Conservation (phyloP, 2,888 invertebrate genomes). For the Notocelia uddmanniana region DNA sequence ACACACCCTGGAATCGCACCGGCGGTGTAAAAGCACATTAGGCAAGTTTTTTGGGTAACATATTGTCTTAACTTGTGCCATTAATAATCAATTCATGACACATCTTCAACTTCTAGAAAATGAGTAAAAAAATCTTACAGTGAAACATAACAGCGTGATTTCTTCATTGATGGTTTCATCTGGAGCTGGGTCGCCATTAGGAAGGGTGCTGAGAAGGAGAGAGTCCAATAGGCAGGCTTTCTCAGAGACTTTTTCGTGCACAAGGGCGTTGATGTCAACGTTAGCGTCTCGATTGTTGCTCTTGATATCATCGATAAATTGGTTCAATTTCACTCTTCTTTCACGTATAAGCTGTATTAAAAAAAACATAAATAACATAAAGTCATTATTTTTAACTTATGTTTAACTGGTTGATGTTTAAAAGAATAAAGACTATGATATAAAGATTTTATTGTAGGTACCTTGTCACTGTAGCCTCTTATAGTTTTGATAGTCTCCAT, state of each 20-base stretch:
- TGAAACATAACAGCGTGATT: slow-evolving; percentile 56
- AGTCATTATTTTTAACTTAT: too few relatives aligned
- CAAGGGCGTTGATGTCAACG: slow-evolving; percentile 45
- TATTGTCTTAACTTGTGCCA: too few relatives aligned
- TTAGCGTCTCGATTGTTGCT: slow-evolving; percentile 53
- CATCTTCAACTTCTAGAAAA: background rate
- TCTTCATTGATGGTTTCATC: slow-evolving; percentile 59
- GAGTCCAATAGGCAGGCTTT: slow-evolving; percentile 55
- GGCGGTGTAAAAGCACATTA: background rate
- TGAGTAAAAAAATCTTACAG: slow-evolving; percentile 50
- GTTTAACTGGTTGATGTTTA: background rate
- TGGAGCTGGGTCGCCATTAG: slow-evolving; percentile 53
- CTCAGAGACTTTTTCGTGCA: slow-evolving; percentile 50
- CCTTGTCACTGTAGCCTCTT: slow-evolving; percentile 51
- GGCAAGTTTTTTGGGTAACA: too few relatives aligned
- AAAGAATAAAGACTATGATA: background rate
- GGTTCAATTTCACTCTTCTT: slow-evolving; percentile 52
- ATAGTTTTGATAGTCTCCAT: slow-evolving; percentile 53
- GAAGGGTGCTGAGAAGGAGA: slow-evolving; percentile 53
- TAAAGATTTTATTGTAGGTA: slow-evolving; percentile 43
- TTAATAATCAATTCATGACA: too few relatives aligned
- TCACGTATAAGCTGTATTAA: slow-evolving; percentile 52
- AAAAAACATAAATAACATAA: slow-evolving; percentile 6
- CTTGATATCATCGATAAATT: slow-evolving; percentile 51
- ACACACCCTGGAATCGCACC: background rate